These are phyloP conservation scores for Diorhabda elongata DNA, from an alignment of 1,140 invertebrate genomes.

Conservation along the genomic window DNA sequence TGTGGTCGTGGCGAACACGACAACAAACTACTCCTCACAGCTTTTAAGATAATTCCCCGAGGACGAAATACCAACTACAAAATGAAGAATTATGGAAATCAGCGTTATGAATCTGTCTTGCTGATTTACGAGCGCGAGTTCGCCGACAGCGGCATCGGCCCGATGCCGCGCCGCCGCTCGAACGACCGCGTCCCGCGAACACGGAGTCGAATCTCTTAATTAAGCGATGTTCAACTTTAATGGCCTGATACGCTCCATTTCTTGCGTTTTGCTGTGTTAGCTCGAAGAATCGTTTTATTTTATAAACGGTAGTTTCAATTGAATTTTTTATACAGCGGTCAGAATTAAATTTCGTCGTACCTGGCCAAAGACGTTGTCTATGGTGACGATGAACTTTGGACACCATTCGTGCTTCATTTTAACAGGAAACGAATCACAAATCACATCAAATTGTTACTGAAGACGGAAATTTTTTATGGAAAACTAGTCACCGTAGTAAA, in stretches of 20 bases:
- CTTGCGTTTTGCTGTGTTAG: neutral
- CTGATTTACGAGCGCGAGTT: slow-evolving; percentile 4
- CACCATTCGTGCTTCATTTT: too few species aligned
- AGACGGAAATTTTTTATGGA: too few species aligned
- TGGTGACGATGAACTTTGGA: too few species aligned
- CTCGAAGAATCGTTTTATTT: too few species aligned
- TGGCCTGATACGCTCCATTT: neutral
- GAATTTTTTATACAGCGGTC: too few species aligned
- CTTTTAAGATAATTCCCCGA: slow-evolving; percentile 7
- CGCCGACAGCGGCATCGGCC: too few species aligned
- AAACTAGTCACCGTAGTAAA: too few species aligned
- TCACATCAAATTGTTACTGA: too few species aligned
- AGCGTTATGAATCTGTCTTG: slow-evolving; percentile 16
- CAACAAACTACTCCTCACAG: slow-evolving; percentile 4
- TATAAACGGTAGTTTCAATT: too few species aligned
- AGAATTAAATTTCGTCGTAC: too few species aligned
- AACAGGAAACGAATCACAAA: too few species aligned
- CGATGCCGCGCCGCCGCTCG: neutral
- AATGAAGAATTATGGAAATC: slow-evolving; percentile 16
- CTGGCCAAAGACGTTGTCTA: too few species aligned
- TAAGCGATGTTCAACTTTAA: slow-evolving; percentile 1
- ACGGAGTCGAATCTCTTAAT: neutral
- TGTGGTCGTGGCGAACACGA: neutral
- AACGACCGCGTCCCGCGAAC: neutral
- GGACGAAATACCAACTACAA: slow-evolving; percentile 9